Percentiles rank a stretch among this genome's conserved stretches.
Conservation (phyloP, 2,113 vertebrate species). For the Eonycteris spelaea region DNA sequence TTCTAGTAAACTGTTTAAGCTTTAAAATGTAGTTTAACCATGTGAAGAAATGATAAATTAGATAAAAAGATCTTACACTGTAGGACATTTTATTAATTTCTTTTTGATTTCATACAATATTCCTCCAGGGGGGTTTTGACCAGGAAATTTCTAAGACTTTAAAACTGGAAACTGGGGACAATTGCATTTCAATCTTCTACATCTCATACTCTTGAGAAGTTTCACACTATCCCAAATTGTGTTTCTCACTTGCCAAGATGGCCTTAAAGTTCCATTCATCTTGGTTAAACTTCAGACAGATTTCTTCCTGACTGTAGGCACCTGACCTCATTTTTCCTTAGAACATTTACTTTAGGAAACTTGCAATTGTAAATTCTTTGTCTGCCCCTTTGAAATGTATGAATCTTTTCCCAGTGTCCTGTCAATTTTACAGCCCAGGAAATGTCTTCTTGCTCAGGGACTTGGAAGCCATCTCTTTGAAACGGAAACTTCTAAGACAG, state of each 20-base stretch:
- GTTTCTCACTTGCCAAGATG: background rate
- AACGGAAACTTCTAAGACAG: background rate
- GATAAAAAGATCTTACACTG: background rate
- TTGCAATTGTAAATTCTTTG: background rate
- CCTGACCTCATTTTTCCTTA: background rate
- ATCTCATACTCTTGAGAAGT: background rate
- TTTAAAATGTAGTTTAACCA: background rate
- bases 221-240: background rate
- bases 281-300: background rate
- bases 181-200: background rate
- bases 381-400: background rate
- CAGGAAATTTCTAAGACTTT: background rate
- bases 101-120: background rate
- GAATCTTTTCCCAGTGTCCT: background rate
- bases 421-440: background rate
- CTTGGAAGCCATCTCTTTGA: background rate
- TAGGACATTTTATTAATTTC: background rate
- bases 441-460: background rate
- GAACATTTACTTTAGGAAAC: background rate
- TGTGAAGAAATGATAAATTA: background rate
- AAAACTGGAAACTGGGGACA: background rate
- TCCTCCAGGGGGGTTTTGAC: background rate
- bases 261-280: background rate
- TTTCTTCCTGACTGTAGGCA: no score
- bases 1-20: background rate